Evolutionary conservation across 2,797 vertebrate genomes (phyloP), one percentile per base, ranked within the genome.

Genomic region (Chiroxiphia lanceolata): DNA sequence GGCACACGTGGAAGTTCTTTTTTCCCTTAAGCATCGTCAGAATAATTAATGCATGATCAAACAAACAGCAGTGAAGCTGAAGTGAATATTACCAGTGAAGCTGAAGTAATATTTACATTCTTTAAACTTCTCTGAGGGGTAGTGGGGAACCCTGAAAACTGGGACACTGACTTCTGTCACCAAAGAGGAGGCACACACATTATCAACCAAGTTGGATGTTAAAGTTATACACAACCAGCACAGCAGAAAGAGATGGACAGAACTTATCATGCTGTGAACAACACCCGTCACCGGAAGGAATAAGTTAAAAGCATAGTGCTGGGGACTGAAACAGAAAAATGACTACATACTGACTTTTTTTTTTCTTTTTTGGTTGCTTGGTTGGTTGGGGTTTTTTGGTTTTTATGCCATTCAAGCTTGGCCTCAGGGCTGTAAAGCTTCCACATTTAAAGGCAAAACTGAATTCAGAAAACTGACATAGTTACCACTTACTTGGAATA

Each of bases 291-390:
- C 20, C 20, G 45, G 69, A 83, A 25, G 31, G 15, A 89, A 10
- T n/a, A 14, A 6, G n/a, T 36, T 77, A 44, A 79, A 90, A 83
- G n/a, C 61, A 67, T 36, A 36, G 47, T 18, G 18, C 29, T 60
- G 21, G 57, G 23, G 23, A 71, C 9, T 27, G 21, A 79, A 86
- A 88, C 10, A 60, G 38, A 42, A 38, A 72, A 63, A 18, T 11
- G 2, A 16, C 22, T 51, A 3, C 4, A 8, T 9, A 13, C 1
- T 27, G 27, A 31, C 3, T 17, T 34, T 34, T 26, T 18, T 15
- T 11, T 38, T n/a, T 26, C 20, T 44, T 42, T 36, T 34, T 11
- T 60, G 15, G 6, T 2, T 5, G 34, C 8, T 34, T 23, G 11
- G 11, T n/a, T 61, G 16, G 4, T 40, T 45, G 19, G 27, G 19